Conservation (phyloP, 2,888 invertebrate genomes). For the Apoderus coryli region DNA sequence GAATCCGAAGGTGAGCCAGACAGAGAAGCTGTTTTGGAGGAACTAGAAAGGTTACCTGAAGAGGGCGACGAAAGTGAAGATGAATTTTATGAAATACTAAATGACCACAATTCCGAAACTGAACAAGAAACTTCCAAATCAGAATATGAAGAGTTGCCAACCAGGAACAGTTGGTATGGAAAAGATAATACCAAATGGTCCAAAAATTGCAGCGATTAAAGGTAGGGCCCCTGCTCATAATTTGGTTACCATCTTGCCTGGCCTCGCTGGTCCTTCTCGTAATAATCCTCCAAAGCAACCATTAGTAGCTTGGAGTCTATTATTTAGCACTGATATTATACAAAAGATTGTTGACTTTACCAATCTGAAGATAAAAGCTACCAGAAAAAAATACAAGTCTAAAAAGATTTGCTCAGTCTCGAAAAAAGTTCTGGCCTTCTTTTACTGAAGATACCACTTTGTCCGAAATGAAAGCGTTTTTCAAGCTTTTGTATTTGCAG, state of each 20-base stretch:
- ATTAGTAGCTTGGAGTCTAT: too few relatives aligned
- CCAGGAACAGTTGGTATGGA: conserved; percentile 3
- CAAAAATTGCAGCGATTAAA: background rate
- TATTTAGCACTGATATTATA: too few relatives aligned
- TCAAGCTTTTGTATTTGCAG: conserved; percentile 15
- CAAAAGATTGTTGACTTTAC: too few relatives aligned
- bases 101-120: conserved; percentile 3
- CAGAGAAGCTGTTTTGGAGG: too few relatives aligned
- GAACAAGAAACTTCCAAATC: conserved; percentile 1
- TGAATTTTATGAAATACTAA: background rate
- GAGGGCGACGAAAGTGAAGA: conserved; percentile 2
- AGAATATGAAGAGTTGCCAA: conserved; percentile 3
- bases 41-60: too few relatives aligned
- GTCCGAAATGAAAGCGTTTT: conserved; percentile 15
- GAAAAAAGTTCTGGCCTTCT: too few relatives aligned
- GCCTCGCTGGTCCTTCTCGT: background rate
- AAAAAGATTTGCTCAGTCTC: too few relatives aligned
- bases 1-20: too few relatives aligned
- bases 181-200: conserved; percentile 5
- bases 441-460: too few relatives aligned
- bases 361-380: too few relatives aligned
- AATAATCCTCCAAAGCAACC: too few relatives aligned
- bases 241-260: conserved; percentile 5
- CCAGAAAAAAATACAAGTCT: too few relatives aligned
- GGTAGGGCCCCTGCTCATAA: background rate